phyloP scores from a whole-genome alignment of 2,888 invertebrate genomes.

The Netelia fuscicornis region DNA sequence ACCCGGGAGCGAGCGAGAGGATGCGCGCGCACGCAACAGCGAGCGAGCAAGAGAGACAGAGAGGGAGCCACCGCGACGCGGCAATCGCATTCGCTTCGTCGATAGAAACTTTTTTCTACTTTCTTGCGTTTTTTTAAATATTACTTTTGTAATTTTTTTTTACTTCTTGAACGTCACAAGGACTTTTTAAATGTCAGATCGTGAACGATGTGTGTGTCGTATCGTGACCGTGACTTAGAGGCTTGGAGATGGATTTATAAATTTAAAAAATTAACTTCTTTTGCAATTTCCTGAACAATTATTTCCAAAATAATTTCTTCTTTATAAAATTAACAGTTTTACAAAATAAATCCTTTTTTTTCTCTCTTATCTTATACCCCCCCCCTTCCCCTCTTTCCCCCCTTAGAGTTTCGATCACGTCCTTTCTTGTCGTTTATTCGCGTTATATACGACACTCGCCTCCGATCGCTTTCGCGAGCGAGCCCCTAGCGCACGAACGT shows the following conservation, averaged over 20 bases:
- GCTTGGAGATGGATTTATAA: slow-evolving; percentile 14
- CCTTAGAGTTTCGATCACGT: neutral
- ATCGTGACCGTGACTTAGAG: slow-evolving; percentile 23
- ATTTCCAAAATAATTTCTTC: no score
- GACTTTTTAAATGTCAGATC: slow-evolving; percentile 78
- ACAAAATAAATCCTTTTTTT: neutral
- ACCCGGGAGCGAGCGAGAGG: slow-evolving; percentile 49
- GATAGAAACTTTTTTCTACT: slow-evolving; percentile 59
- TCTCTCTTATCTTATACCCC: neutral
- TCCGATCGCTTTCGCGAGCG: slow-evolving; percentile 43
- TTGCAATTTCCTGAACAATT: no score
- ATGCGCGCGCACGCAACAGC: neutral
- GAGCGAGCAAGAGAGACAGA: slow-evolving; percentile 41
- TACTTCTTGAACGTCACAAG: slow-evolving; percentile 68
- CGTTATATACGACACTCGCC: slow-evolving; percentile 1
- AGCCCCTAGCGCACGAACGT: slow-evolving; percentile 8
- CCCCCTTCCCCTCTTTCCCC: no score
- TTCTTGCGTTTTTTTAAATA: slow-evolving; percentile 27
- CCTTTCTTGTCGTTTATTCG: neutral
- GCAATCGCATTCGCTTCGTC: slow-evolving; percentile 58
- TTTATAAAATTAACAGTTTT: no score
- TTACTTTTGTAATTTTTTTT: slow-evolving; percentile 8
- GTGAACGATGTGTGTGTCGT: slow-evolving; percentile 62
- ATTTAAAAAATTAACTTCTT: neutral
- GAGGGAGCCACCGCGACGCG: slow-evolving; percentile 58